phyloP scores from a whole-genome alignment of 2,113 vertebrate species.

The Neomonachus schauinslandi region DNA sequence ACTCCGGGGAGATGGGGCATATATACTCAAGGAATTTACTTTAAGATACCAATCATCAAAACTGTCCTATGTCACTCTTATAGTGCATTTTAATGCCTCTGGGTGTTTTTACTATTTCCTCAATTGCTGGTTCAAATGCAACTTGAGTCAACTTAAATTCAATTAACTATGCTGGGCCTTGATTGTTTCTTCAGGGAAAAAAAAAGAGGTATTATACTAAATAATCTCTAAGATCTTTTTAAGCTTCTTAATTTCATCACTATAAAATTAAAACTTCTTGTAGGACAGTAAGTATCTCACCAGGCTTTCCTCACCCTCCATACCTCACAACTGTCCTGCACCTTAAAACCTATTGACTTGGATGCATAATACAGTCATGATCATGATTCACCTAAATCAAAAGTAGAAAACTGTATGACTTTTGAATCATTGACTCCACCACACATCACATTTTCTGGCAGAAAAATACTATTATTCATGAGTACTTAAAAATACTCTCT shows the following conservation, averaged over 20 bases:
- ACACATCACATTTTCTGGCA: background rate
- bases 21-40: background rate
- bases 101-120: background rate
- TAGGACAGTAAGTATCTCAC: background rate
- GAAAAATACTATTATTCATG: background rate
- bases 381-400: background rate
- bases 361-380: background rate
- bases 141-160: background rate
- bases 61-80: background rate
- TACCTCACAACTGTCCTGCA: background rate
- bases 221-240: background rate
- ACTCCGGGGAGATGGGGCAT: background rate
- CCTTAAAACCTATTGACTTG: background rate
- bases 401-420: background rate
- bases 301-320: background rate
- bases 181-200: background rate
- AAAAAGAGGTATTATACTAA: background rate
- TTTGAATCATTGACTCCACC: background rate
- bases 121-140: background rate
- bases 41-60: background rate
- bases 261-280: background rate
- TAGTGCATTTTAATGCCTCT: background rate
- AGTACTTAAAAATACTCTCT: constrained; percentile 13
- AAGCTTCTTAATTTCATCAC: background rate
- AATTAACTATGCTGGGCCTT: background rate